phyloP scores from a whole-genome alignment of 1,140 invertebrate genomes.

The Stratiolaelaps scimitus region DNA sequence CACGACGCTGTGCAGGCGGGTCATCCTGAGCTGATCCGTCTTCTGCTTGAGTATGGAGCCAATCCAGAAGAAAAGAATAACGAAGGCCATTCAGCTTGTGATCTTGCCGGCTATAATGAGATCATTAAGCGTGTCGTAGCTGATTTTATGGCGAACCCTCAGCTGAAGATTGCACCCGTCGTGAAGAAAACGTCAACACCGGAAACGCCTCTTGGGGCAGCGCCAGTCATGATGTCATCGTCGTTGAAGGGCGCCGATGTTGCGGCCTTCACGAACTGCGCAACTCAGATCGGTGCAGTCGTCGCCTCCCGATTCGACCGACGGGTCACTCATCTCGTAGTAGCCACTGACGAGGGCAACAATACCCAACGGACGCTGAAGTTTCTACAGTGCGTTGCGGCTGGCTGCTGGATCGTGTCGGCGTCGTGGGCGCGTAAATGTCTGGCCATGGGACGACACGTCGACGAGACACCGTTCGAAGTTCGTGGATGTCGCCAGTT shows the following conservation, averaged over 20 bases:
- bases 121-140: neutral
- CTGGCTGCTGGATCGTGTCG: constrained; percentile 3
- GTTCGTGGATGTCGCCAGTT: constrained; percentile 23
- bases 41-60: constrained; percentile 10
- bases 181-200: neutral
- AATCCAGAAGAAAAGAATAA: neutral
- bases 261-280: neutral
- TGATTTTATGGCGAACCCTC: too few relatives aligned
- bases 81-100: neutral
- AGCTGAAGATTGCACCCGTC: too few relatives aligned
- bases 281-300: neutral
- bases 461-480: constrained; percentile 8
- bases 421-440: neutral
- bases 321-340: constrained; percentile 4
- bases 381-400: constrained; percentile 9
- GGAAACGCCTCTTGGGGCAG: neutral
- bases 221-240: constrained; percentile 2
- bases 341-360: neutral
- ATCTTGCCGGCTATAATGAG: neutral
- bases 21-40: neutral
- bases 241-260: constrained; percentile 2
- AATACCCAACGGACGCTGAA: constrained; percentile 22
- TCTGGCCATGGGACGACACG: neutral
- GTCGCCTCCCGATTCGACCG: neutral
- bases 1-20: neutral